Conservation (phyloP, 2,888 invertebrate genomes). For the Cerastoderma edule region DNA sequence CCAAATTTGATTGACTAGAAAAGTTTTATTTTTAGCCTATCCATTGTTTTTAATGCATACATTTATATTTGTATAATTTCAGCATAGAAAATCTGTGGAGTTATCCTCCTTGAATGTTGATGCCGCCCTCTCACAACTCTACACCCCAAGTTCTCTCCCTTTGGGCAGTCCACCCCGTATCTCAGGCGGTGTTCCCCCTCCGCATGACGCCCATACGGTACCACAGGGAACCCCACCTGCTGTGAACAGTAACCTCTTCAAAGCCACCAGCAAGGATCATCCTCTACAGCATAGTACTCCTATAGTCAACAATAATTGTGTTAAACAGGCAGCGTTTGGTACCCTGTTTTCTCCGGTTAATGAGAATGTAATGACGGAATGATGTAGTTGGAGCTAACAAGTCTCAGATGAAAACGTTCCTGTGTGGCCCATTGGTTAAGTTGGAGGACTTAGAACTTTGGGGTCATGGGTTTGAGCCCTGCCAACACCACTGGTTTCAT, state of each 20-base stretch:
- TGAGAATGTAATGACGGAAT: no score
- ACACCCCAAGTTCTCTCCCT: conserved; percentile 3
- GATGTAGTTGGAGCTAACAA: no score
- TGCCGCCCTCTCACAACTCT: conserved; percentile 36
- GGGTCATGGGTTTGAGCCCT: no score
- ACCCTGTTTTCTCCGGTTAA: conserved; percentile 13
- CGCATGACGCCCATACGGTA: no score
- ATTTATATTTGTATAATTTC: conserved; percentile 13
- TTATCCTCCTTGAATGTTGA: conserved; percentile 39
- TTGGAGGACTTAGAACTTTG: no score
- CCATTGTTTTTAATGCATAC: no score
- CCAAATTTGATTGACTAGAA: no score
- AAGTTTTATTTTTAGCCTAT: not conserved
- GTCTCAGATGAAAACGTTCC: no score
- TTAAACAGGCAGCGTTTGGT: not conserved
- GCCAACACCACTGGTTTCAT: no score
- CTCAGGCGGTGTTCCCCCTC: no score
- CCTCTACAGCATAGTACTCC: conserved; percentile 12
- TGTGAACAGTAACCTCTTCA: not conserved
- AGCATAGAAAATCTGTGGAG: conserved; percentile 25
- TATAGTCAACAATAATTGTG: not conserved
- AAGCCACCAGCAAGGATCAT: not conserved
- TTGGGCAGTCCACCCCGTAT: no score
- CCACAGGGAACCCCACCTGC: not conserved
- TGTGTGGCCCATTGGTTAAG: no score